Evolutionary conservation across 2,113 vertebrate species (phyloP).

Genomic region (Oreochromis niloticus): DNA sequence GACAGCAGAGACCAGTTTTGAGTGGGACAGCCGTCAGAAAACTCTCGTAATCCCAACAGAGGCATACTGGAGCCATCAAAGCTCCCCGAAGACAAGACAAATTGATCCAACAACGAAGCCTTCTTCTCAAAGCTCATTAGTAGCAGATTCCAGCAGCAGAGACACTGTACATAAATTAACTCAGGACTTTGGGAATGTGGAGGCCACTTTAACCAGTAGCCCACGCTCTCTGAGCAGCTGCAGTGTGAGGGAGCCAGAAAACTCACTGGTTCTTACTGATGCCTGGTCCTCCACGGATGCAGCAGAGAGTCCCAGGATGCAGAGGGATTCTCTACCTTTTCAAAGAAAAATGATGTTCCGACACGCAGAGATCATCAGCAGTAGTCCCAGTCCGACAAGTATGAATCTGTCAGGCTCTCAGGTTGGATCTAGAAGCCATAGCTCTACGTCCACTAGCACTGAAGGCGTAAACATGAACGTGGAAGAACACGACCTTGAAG

Average conservation of each 20-base stretch:
- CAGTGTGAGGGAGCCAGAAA: constrained; percentile 57
- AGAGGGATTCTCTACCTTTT: constrained; percentile 48
- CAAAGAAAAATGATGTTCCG: constrained; percentile 36
- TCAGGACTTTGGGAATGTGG: constrained; percentile 31
- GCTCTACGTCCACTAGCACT: constrained; percentile 15
- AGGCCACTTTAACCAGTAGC: constrained; percentile 14
- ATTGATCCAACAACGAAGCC: constrained; percentile 8
- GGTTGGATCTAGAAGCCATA: constrained; percentile 6
- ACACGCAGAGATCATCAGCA: constrained; percentile 19
- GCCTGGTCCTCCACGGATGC: constrained; percentile 77
- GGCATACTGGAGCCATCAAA: constrained; percentile 73
- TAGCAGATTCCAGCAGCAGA: neutral
- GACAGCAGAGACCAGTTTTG: constrained; percentile 61
- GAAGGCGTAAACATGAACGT: constrained; percentile 21
- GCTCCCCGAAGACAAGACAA: constrained; percentile 9
- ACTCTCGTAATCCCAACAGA: constrained; percentile 78
- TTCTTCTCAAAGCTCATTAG: neutral
- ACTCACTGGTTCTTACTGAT: constrained; percentile 60
- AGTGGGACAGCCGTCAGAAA: constrained; percentile 51
- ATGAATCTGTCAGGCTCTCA: constrained; percentile 29
- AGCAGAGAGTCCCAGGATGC: constrained; percentile 58
- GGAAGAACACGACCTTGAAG: neutral
- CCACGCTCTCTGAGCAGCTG: constrained; percentile 33
- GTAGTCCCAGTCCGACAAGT: constrained; percentile 30
- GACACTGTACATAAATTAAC: neutral